phyloP scores from a whole-genome alignment of 2,113 vertebrate species.

The Blennius ocellaris region DNA sequence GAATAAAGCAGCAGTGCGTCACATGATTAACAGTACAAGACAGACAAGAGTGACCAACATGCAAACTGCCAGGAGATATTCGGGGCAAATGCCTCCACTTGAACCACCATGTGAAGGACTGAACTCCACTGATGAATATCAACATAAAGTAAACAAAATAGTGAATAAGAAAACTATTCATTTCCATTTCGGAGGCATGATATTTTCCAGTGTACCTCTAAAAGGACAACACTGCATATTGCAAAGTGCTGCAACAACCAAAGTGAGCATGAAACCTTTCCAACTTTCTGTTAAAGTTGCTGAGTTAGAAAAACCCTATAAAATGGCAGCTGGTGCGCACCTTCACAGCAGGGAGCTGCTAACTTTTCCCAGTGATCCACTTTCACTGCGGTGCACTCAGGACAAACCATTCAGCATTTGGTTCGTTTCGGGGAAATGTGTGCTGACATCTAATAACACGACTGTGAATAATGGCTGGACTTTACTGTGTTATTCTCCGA shows the following conservation, averaged over 20 bases:
- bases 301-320: neutral
- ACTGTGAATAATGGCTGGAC: neutral
- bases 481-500: constrained; percentile 7
- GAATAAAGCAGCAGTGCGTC: too few species aligned
- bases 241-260: constrained; percentile 1
- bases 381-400: neutral
- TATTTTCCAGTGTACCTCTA: too few species aligned
- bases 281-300: neutral
- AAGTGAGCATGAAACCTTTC: neutral
- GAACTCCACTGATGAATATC: too few species aligned
- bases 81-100: too few species aligned
- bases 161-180: too few species aligned
- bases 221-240: neutral
- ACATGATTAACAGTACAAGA: too few species aligned
- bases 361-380: neutral
- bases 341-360: constrained; percentile 3
- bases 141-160: too few species aligned
- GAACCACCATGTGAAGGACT: too few species aligned
- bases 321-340: neutral
- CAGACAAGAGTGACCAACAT: too few species aligned
- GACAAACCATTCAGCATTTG: neutral
- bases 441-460: neutral
- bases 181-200: too few species aligned
- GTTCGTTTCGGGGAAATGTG: neutral
- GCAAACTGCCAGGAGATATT: too few species aligned